Evolutionary conservation across 2,797 vertebrate species (phyloP).

Genomic region (Myotis vivesi): DNA sequence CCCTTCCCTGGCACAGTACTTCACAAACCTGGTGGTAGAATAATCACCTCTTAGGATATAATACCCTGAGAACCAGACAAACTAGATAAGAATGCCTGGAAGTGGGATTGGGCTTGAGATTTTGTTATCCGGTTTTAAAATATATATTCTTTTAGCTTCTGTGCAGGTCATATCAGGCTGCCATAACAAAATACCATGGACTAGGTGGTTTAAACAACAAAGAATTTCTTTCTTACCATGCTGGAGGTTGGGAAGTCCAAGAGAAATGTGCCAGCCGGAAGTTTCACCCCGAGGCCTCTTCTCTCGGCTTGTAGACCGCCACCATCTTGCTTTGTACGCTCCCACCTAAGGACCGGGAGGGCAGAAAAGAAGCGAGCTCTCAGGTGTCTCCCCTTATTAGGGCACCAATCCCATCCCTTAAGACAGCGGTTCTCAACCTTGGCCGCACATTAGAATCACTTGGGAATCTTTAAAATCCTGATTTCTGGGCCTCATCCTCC

Average conservation of each 20-base stretch:
- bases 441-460: no score
- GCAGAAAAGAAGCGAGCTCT: background rate
- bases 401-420: background rate
- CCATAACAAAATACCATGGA: background rate
- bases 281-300: background rate
- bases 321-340: background rate
- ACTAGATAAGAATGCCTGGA: background rate
- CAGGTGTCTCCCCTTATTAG: background rate
- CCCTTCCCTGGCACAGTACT: background rate
- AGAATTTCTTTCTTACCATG: background rate
- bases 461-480: no score
- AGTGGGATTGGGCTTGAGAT: background rate
- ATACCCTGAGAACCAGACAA: background rate
- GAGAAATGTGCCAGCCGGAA: background rate
- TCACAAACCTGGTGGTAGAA: background rate
- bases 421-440: no score
- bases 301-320: no score
- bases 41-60: background rate
- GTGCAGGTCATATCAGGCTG: background rate
- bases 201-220: background rate
- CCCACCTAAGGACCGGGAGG: background rate
- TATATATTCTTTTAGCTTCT: background rate
- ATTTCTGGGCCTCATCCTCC: no score
- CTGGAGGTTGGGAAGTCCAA: background rate
- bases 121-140: background rate